Evolutionary conservation across 1,140 invertebrate species (phyloP).

Genomic region (Lasioglossum albipes): DNA sequence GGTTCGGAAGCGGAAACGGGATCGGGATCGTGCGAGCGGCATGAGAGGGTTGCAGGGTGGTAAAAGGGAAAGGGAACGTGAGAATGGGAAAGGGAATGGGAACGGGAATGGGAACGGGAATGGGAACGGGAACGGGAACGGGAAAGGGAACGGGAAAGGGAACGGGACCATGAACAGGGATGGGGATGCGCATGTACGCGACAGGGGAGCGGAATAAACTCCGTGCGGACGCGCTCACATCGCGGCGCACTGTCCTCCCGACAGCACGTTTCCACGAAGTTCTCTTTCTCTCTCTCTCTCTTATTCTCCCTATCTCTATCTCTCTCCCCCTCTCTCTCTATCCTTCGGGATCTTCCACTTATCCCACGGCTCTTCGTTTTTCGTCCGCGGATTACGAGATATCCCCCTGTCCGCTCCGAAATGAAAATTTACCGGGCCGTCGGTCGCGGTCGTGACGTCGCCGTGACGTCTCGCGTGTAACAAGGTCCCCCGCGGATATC

Average conservation of each 20-base stretch:
- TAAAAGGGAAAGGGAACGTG: not conserved
- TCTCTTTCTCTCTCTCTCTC: not conserved
- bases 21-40: not conserved
- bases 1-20: conserved; percentile 59
- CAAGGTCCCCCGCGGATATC: not conserved
- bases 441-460: not conserved
- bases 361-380: not conserved
- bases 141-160: not conserved
- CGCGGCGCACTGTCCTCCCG: conserved; percentile 57
- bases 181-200: conserved; percentile 60
- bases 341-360: not conserved
- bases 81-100: not conserved
- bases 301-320: no score
- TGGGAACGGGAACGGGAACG: conserved; percentile 18
- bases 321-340: no score
- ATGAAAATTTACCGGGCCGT: not conserved
- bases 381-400: not conserved
- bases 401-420: not conserved
- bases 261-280: conserved; percentile 49
- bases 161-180: conserved; percentile 13
- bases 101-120: conserved; percentile 4
- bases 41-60: no score
- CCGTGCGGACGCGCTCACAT: conserved; percentile 58
- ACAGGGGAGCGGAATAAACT: conserved; percentile 60
- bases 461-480: not conserved